phyloP scores from a whole-genome alignment of 2,888 invertebrate species.

The Pandemis heparana region DNA sequence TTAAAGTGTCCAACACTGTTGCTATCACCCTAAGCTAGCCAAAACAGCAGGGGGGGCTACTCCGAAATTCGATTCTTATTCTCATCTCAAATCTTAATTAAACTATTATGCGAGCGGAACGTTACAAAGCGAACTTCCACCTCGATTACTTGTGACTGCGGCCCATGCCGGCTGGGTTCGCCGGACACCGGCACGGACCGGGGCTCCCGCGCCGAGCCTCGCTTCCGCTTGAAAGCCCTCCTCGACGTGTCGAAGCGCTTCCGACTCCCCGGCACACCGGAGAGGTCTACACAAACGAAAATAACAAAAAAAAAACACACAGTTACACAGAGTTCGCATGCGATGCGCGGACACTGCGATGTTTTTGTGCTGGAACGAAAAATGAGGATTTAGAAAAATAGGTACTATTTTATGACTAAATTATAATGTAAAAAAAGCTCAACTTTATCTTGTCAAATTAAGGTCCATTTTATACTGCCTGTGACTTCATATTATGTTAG shows the following conservation, averaged over 20 bases:
- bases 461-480: too few species aligned
- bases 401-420: too few species aligned
- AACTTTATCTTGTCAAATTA: too few species aligned
- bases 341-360: neutral
- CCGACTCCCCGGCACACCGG: constrained; percentile 50
- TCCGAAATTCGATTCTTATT: too few species aligned
- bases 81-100: too few species aligned
- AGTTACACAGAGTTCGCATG: neutral
- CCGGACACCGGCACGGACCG: constrained; percentile 74
- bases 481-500: too few species aligned
- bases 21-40: too few species aligned
- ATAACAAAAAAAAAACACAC: constrained; percentile 8
- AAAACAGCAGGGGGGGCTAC: too few species aligned
- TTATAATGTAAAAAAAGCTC: too few species aligned
- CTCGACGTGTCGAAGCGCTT: constrained; percentile 61
- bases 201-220: constrained; percentile 61
- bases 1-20: too few species aligned
- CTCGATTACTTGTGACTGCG: constrained; percentile 59
- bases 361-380: neutral
- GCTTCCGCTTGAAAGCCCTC: constrained; percentile 61
- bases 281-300: constrained; percentile 42
- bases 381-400: too few species aligned
- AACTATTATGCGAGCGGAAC: neutral
- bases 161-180: constrained; percentile 68
- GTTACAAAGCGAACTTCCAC: neutral